A percentile compares a stretch with the other conserved stretches of the same genome.
phyloP scores from a whole-genome alignment of 1,140 invertebrate genomes.

The Drosophila lacteicornis region DNA sequence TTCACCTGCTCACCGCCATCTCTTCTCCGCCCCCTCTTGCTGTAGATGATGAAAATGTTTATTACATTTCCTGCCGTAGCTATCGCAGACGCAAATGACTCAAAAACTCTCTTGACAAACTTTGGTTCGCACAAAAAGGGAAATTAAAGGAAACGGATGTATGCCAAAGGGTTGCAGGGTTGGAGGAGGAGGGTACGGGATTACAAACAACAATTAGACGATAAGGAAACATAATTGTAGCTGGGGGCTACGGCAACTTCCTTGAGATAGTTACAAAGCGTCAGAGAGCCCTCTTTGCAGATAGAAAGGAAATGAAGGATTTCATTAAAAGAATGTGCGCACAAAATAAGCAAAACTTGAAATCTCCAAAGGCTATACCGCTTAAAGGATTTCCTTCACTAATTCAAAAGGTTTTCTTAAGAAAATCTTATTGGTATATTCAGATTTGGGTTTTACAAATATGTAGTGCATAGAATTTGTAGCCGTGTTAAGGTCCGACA shows the following conservation, averaged over 20 bases:
- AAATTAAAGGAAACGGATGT: constrained; percentile 51
- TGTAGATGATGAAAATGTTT: constrained; percentile 28
- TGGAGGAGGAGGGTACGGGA: neutral
- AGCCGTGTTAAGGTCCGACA: neutral
- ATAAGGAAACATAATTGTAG: constrained; percentile 40
- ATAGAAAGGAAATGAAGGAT: constrained; percentile 22
- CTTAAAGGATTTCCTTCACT: neutral
- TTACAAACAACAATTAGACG: constrained; percentile 47
- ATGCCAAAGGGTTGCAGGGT: constrained; percentile 30
- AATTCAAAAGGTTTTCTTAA: neutral
- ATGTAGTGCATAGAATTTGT: neutral
- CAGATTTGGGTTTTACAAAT: neutral
- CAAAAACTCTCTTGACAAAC: constrained; percentile 35
- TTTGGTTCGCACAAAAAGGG: constrained; percentile 23
- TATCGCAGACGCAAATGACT: constrained; percentile 35
- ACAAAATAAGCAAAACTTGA: neutral
- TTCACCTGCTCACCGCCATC: constrained; percentile 8
- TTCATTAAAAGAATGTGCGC: constrained; percentile 25
- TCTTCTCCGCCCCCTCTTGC: neutral
- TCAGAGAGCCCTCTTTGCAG: neutral
- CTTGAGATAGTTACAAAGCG: constrained; percentile 16
- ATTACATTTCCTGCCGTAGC: constrained; percentile 37
- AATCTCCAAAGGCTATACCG: neutral
- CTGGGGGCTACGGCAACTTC: constrained; percentile 21
- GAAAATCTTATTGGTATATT: neutral